Conservation (phyloP, 64 coral and sea anemone species). For the Montipora efflorescens region DNA sequence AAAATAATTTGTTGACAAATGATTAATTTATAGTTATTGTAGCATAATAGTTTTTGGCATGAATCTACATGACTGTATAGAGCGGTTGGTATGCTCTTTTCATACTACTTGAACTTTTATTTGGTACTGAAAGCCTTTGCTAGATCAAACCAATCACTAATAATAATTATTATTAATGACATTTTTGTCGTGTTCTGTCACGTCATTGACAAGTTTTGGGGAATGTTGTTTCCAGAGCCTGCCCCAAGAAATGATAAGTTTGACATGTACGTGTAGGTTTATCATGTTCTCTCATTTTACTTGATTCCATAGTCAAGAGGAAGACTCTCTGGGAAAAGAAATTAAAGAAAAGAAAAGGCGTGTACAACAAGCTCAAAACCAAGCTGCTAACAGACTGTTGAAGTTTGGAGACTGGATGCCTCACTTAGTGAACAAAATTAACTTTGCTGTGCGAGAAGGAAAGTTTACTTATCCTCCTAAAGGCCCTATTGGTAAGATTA, state of each 20-base stretch:
- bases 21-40: too few species aligned
- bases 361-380: not conserved
- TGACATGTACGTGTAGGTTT: not conserved
- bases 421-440: not conserved
- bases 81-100: too few species aligned
- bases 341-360: slow-evolving; percentile 1
- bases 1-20: too few species aligned
- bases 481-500: slow-evolving; percentile 57
- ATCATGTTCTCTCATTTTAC: not conserved
- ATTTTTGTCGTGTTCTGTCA: too few species aligned
- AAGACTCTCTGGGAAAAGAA: not conserved
- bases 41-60: too few species aligned
- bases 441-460: slow-evolving; percentile 2
- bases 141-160: too few species aligned
- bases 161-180: too few species aligned
- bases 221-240: too few species aligned
- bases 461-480: slow-evolving; percentile 43
- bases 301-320: not conserved
- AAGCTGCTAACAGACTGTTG: not conserved
- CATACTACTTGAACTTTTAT: too few species aligned
- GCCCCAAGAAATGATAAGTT: not conserved
- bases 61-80: too few species aligned
- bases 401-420: slow-evolving; percentile 48
- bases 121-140: too few species aligned
- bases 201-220: too few species aligned